phyloP scores from a whole-genome alignment of 2,797 vertebrate species.

The Enteromius viviparus region DNA sequence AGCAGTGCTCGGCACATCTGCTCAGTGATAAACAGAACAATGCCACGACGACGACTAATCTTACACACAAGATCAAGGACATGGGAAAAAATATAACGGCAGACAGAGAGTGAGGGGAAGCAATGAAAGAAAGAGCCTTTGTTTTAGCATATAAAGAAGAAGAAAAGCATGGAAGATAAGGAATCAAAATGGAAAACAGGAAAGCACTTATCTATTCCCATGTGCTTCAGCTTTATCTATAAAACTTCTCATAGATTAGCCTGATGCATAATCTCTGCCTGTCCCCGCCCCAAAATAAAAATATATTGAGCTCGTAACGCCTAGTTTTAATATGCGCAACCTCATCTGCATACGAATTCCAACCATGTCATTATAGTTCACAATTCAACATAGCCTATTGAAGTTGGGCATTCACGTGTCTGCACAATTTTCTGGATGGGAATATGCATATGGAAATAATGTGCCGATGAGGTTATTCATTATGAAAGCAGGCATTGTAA shows the following conservation, averaged over 20 bases:
- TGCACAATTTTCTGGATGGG: not conserved
- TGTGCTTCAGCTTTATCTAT: conserved; percentile 36
- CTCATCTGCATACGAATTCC: not conserved
- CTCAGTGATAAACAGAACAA: conserved; percentile 45
- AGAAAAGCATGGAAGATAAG: conserved; percentile 29
- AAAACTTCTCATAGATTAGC: conserved; percentile 1
- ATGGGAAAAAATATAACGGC: conserved; percentile 40
- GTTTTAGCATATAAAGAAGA: conserved; percentile 48
- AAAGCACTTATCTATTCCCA: conserved; percentile 41
- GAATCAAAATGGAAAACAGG: conserved; percentile 47
- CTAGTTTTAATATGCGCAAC: not conserved
- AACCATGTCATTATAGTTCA: not conserved
- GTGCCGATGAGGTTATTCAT: not conserved
- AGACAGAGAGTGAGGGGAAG: conserved; percentile 37
- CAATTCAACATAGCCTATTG: not conserved
- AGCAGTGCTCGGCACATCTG: conserved; percentile 47
- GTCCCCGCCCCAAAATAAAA: not conserved
- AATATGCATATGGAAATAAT: not conserved
- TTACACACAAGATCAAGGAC: conserved; percentile 45
- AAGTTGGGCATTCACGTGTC: not conserved
- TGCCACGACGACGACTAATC: conserved; percentile 36
- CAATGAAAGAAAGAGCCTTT: conserved; percentile 52
- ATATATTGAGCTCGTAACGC: not conserved
- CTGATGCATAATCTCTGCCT: not conserved
- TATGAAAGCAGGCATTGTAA: not conserved